These are phyloP conservation scores for Strigamia crassipes DNA, from an alignment of 2,888 invertebrate species.

Conservation along the genomic window DNA sequence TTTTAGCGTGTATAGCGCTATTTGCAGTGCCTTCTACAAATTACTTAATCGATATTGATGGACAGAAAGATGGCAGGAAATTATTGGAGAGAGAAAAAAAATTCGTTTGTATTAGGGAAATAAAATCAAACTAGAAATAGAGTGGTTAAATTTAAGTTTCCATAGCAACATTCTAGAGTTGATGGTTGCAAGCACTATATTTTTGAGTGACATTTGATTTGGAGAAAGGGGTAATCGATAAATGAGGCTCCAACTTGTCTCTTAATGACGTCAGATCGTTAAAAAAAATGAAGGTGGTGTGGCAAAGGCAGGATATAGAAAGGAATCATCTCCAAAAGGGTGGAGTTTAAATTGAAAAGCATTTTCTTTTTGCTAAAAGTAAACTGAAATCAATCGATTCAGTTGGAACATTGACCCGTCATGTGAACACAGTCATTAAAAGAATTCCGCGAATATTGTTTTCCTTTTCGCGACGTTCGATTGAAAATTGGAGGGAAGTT, in stretches of 20 bases:
- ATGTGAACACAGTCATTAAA: conserved; percentile 32
- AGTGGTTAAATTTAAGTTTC: conserved; percentile 10
- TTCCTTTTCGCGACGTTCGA: not conserved
- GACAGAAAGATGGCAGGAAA: not conserved
- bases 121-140: conserved; percentile 5
- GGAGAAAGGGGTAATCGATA: conserved; percentile 12
- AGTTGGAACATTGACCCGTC: conserved; percentile 21
- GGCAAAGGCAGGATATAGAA: not conserved
- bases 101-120: not conserved
- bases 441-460: conserved; percentile 27
- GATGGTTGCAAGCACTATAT: conserved; percentile 23
- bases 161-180: conserved; percentile 4
- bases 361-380: not conserved
- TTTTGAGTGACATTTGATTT: conserved; percentile 35
- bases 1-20: not conserved
- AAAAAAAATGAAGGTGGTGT: conserved; percentile 17
- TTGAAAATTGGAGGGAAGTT: not conserved
- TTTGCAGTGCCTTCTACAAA: not conserved
- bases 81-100: not conserved
- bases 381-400: conserved; percentile 36
- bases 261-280: conserved; percentile 31
- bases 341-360: not conserved
- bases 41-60: conserved; percentile 36
- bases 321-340: conserved; percentile 1
- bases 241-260: conserved; percentile 24